Conservation (phyloP, 92 coral and sea anemone species). For the Zoanthus sociatus region DNA sequence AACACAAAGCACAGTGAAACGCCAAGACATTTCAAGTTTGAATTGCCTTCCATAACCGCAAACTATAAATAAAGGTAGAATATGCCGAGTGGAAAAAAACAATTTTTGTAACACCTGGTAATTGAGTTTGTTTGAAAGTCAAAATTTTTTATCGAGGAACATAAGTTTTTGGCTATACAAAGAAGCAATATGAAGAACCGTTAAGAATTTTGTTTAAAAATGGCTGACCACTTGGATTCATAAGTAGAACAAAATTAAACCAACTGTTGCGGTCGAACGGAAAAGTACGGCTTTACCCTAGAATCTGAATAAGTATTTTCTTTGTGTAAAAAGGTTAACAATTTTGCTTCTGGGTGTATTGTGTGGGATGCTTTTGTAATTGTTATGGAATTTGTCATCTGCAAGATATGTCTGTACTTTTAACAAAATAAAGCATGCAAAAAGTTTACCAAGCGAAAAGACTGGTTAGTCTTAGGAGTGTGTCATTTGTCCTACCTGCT, state of each 20-base stretch:
- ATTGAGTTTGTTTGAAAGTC: constrained; percentile 16
- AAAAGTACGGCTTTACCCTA: not conserved
- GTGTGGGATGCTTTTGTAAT: not conserved
- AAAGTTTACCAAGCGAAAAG: not conserved
- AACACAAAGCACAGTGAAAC: not conserved
- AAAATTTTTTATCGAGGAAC: not conserved
- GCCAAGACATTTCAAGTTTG: constrained; percentile 17
- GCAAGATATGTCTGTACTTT: not conserved
- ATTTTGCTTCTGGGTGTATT: constrained; percentile 34
- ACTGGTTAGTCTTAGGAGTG: not conserved
- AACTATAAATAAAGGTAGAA: not conserved
- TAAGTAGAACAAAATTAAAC: not conserved
- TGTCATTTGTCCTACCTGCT: constrained; percentile 19
- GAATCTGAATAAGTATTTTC: not conserved
- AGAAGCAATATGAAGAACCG: constrained; percentile 23
- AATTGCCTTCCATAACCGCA: not conserved
- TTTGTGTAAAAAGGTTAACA: not conserved
- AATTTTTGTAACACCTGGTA: constrained; percentile 12
- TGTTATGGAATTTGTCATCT: not conserved
- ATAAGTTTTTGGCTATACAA: not conserved
- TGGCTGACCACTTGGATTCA: not conserved
- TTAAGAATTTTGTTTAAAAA: constrained; percentile 5
- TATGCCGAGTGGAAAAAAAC: not conserved
- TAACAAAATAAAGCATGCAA: not conserved
- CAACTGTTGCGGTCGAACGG: not conserved